Conservation (phyloP, 37 sponge, comb jelly and placozoan genomes). For the Oopsacas minuta region DNA sequence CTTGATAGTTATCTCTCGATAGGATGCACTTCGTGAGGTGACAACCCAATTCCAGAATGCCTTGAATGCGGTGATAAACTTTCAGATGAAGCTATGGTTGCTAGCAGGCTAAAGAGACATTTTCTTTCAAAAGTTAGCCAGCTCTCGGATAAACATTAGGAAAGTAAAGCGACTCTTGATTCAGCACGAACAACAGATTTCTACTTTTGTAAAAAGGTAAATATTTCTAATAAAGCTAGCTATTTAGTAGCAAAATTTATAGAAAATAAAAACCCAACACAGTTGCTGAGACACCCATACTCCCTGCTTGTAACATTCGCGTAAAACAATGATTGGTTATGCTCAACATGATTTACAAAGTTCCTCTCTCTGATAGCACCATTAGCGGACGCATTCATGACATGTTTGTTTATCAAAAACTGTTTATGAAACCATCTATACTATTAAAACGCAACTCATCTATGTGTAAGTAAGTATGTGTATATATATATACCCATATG, state of each 20-base stretch:
- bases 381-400: too few relatives aligned
- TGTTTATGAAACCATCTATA: too few relatives aligned
- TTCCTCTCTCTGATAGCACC: neutral
- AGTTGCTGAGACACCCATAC: neutral
- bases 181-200: slow-evolving; percentile 7
- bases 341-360: neutral
- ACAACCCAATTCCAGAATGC: neutral
- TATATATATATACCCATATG: too few relatives aligned
- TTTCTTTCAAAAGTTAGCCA: slow-evolving; percentile 9
- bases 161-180: neutral
- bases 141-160: neutral
- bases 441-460: too few relatives aligned
- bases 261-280: neutral
- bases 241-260: slow-evolving; percentile 14
- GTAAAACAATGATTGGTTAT: neutral
- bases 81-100: neutral
- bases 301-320: neutral
- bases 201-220: neutral
- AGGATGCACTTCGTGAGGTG: neutral
- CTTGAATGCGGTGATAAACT: neutral
- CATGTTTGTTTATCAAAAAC: too few relatives aligned
- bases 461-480: too few relatives aligned
- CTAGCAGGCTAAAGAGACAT: slow-evolving; percentile 17
- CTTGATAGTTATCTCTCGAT: neutral
- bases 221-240: neutral